phyloP scores from a whole-genome alignment of 2,797 vertebrate genomes.

The Schizopygopsis pylzovi region DNA sequence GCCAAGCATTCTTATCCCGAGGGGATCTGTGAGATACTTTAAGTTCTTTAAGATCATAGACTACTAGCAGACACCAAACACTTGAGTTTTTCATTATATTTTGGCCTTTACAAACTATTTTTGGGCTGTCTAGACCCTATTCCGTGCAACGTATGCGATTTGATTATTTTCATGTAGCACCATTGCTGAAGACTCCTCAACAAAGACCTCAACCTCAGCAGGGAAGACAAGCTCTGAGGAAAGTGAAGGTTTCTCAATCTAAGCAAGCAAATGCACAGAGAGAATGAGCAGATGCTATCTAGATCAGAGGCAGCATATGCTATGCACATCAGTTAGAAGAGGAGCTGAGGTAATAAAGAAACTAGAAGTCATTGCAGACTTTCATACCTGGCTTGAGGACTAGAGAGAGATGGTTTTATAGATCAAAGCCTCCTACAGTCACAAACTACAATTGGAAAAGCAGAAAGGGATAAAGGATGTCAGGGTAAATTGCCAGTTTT shows the following conservation, averaged over 20 bases:
- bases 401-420: slow-evolving; percentile 48
- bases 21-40: slow-evolving; percentile 2
- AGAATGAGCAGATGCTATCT: slow-evolving; percentile 57
- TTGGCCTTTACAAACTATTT: slow-evolving; percentile 31
- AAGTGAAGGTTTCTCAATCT: slow-evolving; percentile 52
- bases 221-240: slow-evolving; percentile 43
- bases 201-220: slow-evolving; percentile 50
- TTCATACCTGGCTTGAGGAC: slow-evolving; percentile 47
- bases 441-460: slow-evolving; percentile 51
- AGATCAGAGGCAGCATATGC: slow-evolving; percentile 60
- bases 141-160: slow-evolving; percentile 1
- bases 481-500: neutral
- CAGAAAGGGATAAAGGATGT: slow-evolving; percentile 34
- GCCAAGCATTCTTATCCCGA: slow-evolving; percentile 3
- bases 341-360: slow-evolving; percentile 55
- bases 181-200: slow-evolving; percentile 37
- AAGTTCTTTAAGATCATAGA: slow-evolving; percentile 26
- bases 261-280: slow-evolving; percentile 52
- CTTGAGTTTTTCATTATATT: slow-evolving; percentile 13
- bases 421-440: slow-evolving; percentile 44
- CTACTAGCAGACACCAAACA: slow-evolving; percentile 15
- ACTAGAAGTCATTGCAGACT: slow-evolving; percentile 46
- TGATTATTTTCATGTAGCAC: slow-evolving; percentile 33
- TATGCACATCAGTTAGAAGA: slow-evolving; percentile 49
- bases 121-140: slow-evolving; percentile 33